Conservation (phyloP, 1,140 invertebrate genomes). For the Bombus superbus region DNA sequence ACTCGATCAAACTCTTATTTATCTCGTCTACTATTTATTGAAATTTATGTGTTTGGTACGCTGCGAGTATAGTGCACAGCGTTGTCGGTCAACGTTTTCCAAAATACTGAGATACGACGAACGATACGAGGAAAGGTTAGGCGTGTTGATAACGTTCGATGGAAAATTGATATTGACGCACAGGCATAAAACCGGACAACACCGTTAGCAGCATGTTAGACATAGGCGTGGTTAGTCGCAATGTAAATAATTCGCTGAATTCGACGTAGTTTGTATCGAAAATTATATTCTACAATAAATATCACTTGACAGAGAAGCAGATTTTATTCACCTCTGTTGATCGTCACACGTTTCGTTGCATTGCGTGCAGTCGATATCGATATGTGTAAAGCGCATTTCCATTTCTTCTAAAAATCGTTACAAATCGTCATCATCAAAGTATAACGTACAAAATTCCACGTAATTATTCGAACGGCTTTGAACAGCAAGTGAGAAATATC, state of each 20-base stretch:
- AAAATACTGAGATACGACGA: no score
- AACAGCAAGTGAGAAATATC: no score
- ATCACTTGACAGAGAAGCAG: constrained; percentile 34
- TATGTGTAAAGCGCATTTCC: neutral
- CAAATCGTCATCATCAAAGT: neutral
- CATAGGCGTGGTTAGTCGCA: constrained; percentile 50
- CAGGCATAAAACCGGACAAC: neutral
- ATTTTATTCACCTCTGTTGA: constrained; percentile 2
- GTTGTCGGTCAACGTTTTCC: neutral
- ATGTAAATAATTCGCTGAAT: constrained; percentile 66
- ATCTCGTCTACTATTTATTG: constrained; percentile 43
- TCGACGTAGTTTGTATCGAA: constrained; percentile 55
- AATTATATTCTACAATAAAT: constrained; percentile 65
- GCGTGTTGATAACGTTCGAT: neutral
- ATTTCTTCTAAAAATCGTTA: neutral
- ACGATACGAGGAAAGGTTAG: neutral
- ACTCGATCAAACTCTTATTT: constrained; percentile 23
- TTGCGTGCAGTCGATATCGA: neutral
- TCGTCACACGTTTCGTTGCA: neutral
- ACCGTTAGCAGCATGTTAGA: constrained; percentile 15
- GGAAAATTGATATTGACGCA: neutral
- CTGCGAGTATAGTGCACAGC: neutral
- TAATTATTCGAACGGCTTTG: neutral
- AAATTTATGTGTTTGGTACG: constrained; percentile 20
- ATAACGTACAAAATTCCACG: no score